Base-by-base conservation (phyloP, 2,797 vertebrate species). In the Bradypus variegatus region DNA sequence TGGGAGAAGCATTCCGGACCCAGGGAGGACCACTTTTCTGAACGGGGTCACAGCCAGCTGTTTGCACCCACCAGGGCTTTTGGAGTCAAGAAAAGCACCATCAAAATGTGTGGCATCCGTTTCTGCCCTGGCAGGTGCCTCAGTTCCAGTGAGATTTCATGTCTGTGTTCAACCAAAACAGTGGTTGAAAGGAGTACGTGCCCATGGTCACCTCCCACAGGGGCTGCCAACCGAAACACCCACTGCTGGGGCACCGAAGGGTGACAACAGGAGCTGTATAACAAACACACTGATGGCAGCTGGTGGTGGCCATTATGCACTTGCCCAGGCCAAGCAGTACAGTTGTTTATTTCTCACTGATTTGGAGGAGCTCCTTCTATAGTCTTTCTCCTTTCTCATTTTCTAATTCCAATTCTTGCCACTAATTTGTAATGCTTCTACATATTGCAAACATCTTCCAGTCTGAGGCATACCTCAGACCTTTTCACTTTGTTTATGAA, bases 101-200 rank as follows among this genome's bases (percentile, higher is more conserved):
- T 1, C 9, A 60, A 65, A 31, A 48, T 2, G 5, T 3, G 2
- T 1, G 41, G 25, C 29, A 0, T 23, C 16, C n/a, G 50, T 45
- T 10, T 8, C 38, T 25, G 5, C 36, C 55, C 53, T 25, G 53
- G 45, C 0, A 21, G 62, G 10, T 29, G 12, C 65, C 64, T 23
- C 27, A 45, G 16, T 33, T 64, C 48, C 80, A 23, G 38, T 5
- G 76, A 41, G 76, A 50, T 1, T 48, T 18, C 7, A 48, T 53
- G 6, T 11, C 50, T 62, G 36, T 29, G 50, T 8, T 10, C 31
- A 27, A 38, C 1, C 10, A 36, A n/a, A 55, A 29, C 69, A 4
- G 38, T 31, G 77, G 18, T 2, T n/a, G n/a, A 70, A 53, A 65
- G 16, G 25, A 11, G 45, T 4, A 21, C 7, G 4, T 29, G 2